Evolutionary conservation across 2,888 invertebrate species (phyloP), one percentile per base, ranked within the genome.

Genomic region (Eupithecia vulgata): DNA sequence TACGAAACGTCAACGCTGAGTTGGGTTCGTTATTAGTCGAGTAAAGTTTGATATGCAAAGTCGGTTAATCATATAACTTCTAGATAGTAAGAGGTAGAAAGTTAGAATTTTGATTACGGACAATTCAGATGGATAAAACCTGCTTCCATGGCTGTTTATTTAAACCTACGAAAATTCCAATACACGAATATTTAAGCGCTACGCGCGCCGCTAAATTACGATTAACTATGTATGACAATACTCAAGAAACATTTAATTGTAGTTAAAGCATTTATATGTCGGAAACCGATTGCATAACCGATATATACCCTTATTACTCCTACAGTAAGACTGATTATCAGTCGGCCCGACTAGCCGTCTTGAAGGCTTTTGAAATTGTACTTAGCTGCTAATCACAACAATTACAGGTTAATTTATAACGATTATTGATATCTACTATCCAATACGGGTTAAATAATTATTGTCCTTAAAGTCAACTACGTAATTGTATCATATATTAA

Each of bases 371-470:
- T 94, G 84, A 82, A 84, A 76, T 85, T 86, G 85, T 81, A 86
- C 93, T 93, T 94, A 94, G 90, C 88, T 76, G 77, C 91, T 93
- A 93, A 90, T 93, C 91, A 93, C 93, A 93, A 93, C 93, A 86
- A 85, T 88, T 84, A 88, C 72, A 79, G 70, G 48, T 67, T 59
- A 75, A 75, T 70, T 76, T 75, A 74, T 73, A 76, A 79, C 72
- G 75, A 73, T 74, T 76, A 78, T 67, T 74, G 75, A 73, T 70
- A 66, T 74, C 77, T 76, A 76, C 74, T 67, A 74, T 68, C 59
- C 71, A 72, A 67, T 67, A 76, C 48, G 67, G 70, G 72, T 67
- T 52, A 71, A 52, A 73, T 25, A 57, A 57, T 72, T 72, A 72
- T 67, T 75, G 64, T 75, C 75, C 59, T 70, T 74, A 73, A 10